Conservation (phyloP, 2,113 vertebrate species). For the Bombycilla garrulus region DNA sequence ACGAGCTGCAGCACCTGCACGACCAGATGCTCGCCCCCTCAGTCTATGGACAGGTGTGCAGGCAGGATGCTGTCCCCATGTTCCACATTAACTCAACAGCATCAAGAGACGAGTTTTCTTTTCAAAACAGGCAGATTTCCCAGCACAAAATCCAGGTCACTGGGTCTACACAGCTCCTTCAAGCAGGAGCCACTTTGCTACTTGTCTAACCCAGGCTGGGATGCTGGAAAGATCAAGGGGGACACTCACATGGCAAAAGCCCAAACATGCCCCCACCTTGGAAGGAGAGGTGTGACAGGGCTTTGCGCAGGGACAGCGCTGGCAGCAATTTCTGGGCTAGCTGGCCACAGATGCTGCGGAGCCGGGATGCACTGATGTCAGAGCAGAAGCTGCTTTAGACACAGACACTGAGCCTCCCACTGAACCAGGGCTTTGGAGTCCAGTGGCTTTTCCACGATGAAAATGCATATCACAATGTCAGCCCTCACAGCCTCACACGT, state of each 20-base stretch:
- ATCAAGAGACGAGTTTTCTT: not conserved
- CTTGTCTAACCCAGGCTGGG: accelerated
- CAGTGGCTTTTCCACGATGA: not conserved
- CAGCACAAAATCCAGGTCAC: not conserved
- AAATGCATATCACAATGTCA: not conserved
- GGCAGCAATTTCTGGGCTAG: no score
- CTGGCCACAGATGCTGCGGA: accelerated
- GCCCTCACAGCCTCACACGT: accelerated
- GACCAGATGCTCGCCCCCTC: not conserved
- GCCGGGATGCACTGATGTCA: accelerated
- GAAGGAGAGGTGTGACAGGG: accelerated
- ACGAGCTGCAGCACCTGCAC: not conserved
- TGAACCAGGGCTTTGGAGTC: not conserved
- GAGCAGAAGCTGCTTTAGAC: not conserved
- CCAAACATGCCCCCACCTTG: accelerated
- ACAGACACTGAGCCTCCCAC: not conserved
- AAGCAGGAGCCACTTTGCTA: accelerated
- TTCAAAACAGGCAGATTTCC: not conserved
- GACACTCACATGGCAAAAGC: not conserved
- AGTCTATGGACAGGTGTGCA: accelerated
- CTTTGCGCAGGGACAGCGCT: not conserved
- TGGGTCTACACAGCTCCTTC: not conserved
- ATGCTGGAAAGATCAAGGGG: not conserved
- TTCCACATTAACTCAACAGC: accelerated
- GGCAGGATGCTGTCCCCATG: accelerated